Evolutionary conservation across 2,888 invertebrate species (phyloP), one percentile per base, ranked within the genome.

Genomic region (Frankliniella intonsa): DNA sequence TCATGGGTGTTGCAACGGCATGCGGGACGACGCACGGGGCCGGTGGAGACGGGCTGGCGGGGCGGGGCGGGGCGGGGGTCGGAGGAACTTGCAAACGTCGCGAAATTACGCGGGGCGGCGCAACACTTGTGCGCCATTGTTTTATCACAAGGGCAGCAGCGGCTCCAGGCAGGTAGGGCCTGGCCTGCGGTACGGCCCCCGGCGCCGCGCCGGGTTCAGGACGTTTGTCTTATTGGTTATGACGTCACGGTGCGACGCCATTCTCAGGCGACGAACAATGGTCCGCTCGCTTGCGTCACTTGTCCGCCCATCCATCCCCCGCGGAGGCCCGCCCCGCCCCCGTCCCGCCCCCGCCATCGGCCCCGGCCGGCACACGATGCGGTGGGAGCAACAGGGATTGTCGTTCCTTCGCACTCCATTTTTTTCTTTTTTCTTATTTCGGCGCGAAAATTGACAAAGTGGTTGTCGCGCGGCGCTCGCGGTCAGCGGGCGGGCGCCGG

Each of bases 201-300:
- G 19, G 55, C 14, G 19, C 62, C 19, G 62, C 62, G 69, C 5
- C 55, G 55, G 55, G 17, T 55, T 55, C 17, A 25, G 25, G 69
- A 76, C 69, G 69, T 76, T 76, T 76, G 69, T 76, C 69, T 76
- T 76, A 76, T 76, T 76, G 69, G 69, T 76, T 76, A 76, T 76
- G 69, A 76, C 69, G 69, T 76, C 69, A 76, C 69, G 12, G 69
- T 11, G 69, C 69, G 22, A 10, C 69, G 69, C 69, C 69, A 76
- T 76, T 76, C 69, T 76, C 69, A 76, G 25, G 69, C 22, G 62
- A n/a, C 19, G 14, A 76, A 76, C 69, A 76, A 76, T 76, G 69
- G 69, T 62, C 62, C 0, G 25, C 69, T 11, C 55, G 38, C 11
- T 55, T 55, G 55, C 55, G 55, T 55, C 55, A 55, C 55, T 19